phyloP scores from a whole-genome alignment of 2,797 vertebrate species.

The Phrynocephalus vlangalii region DNA sequence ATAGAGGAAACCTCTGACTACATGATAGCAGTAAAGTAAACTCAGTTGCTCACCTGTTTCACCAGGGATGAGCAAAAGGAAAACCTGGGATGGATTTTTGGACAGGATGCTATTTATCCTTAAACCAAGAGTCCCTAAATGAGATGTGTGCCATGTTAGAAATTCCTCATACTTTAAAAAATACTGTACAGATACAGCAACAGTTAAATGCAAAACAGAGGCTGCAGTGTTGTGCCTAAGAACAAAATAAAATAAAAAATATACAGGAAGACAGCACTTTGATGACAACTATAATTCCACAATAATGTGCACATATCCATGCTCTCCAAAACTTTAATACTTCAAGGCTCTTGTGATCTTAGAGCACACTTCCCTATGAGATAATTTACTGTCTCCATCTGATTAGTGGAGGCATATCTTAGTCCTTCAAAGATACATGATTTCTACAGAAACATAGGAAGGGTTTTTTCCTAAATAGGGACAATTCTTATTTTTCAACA shows the following conservation, averaged over 20 bases:
- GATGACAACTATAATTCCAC: neutral
- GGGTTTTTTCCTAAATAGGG: neutral
- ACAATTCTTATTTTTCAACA: neutral
- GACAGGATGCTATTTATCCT: neutral
- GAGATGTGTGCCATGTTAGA: neutral
- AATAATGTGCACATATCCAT: too few species aligned
- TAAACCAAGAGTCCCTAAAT: neutral
- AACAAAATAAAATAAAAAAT: too few species aligned
- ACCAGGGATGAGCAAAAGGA: constrained; percentile 1
- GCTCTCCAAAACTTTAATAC: too few species aligned
- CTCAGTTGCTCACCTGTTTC: neutral
- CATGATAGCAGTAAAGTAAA: neutral
- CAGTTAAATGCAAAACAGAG: neutral
- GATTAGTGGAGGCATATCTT: neutral
- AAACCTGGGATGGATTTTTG: neutral
- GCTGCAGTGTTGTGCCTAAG: neutral
- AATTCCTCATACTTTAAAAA: neutral
- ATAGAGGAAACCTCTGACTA: neutral
- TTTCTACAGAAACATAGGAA: neutral
- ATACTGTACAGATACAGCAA: neutral
- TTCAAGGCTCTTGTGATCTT: too few species aligned
- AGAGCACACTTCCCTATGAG: too few species aligned
- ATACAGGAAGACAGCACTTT: too few species aligned
- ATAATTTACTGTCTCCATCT: neutral
- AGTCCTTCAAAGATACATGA: neutral